These are phyloP conservation scores for Pseudocheirus occidentalis DNA, from an alignment of 2,797 vertebrate genomes.

Conservation along the genomic window DNA sequence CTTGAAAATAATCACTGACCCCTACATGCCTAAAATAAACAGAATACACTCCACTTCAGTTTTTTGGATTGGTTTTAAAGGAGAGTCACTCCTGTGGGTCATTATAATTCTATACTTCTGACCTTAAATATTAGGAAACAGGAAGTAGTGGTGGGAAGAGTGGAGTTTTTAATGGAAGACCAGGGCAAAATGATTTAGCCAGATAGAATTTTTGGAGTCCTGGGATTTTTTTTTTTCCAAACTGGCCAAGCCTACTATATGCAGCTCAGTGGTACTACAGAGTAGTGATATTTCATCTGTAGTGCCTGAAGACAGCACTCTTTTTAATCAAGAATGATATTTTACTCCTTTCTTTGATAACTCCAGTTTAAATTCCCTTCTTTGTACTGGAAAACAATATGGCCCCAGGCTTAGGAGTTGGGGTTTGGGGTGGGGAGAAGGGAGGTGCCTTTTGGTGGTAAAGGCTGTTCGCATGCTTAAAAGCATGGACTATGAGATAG, in stretches of 20 bases:
- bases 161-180: background rate
- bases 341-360: background rate
- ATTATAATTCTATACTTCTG: background rate
- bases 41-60: background rate
- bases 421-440: background rate
- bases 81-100: background rate
- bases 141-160: background rate
- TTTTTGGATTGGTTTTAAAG: background rate
- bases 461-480: background rate
- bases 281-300: background rate
- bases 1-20: background rate
- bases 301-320: background rate
- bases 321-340: background rate
- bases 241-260: background rate
- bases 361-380: background rate
- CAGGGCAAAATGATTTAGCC: background rate
- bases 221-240: background rate
- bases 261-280: background rate
- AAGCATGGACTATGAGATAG: background rate
- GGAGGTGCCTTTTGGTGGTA: slow-evolving; percentile 18
- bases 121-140: background rate
- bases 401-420: background rate
- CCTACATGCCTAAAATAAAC: background rate
- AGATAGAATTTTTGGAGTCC: background rate
- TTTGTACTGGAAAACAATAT: background rate